Base-by-base conservation (phyloP, 2,113 vertebrate species). In the Hyperopisus bebe region DNA sequence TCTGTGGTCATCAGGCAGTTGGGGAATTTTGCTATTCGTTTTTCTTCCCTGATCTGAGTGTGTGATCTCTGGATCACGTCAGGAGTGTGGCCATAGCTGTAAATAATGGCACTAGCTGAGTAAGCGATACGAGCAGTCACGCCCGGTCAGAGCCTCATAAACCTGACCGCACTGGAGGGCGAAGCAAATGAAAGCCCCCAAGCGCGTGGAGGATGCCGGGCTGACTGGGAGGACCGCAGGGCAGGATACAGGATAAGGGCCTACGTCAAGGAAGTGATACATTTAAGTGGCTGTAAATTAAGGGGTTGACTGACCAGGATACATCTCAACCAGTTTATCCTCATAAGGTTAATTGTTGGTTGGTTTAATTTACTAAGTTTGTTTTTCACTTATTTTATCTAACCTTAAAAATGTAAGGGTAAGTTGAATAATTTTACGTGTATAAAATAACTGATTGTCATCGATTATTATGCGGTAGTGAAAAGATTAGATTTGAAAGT, bases 251-350 rank as follows among this genome's bases (percentile, higher is more conserved):
- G 39, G 55, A 86, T 53, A 47, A 89, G 88, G 74, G 74, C 50
- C 70, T 82, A 42, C 88, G 50, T 80, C 74, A 53, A 82, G 88
- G 88, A 89, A 89, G 39, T 74, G 31, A 83, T 89, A 83, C 74
- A 42, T 21, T 83, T 31, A 89, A 80, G 88, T 89, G 88, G 88
- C 50, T 80, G 35, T 89, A 83, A 88, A 88, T 88, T 66, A 88
- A 17, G 46, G 88, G 8, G 47, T 50, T 11, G 66, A n/a, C n/a
- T 17, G 44, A 48, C 66, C 62, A 48, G 70, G 70, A 77, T 39
- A 0, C 35, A 2, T 42, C 31, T 35, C 70, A 77, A 17, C 31
- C 70, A 80, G 74, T 19, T 80, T 80, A 80, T 19, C 31, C 35
- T 39, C 31, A 80, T 11, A 19, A 19, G 31, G 35, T 42, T 39